Evolutionary conservation across 2,113 vertebrate genomes (phyloP), one percentile per base, ranked within the genome.

Genomic region (Stegastes partitus): DNA sequence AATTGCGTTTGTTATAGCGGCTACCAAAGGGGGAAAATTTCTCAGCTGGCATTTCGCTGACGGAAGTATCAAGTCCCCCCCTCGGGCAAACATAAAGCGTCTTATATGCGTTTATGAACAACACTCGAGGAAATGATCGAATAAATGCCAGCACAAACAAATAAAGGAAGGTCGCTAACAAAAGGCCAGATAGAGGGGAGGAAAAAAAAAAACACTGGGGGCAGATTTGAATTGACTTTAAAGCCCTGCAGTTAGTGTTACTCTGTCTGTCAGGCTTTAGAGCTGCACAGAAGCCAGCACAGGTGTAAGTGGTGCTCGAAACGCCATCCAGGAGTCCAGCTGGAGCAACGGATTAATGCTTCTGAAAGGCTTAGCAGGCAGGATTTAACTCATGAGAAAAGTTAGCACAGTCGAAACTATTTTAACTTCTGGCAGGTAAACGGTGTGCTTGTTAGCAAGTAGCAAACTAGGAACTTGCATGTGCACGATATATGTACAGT

Each of bases 1-100:
- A 77, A 73, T 37, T 47, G 25, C n/a, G 57, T 57, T 72, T 83
- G 59, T 63, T 68, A 53, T 28, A 76, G 34, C 4, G 39, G 22
- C 37, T 61, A 67, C 45, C 0, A 77, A 45, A 66, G 26, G 8
- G 26, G 8, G 26, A 56, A 73, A 34, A 23, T 25, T 21, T 57
- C 4, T 69, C 47, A n/a, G 65, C 18, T 37, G 67, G 3, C 59
- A 74, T 19, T 68, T 64, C 34, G 44, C 26, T 64, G 45, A 71
- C 26, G 26, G 31, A 34, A 34, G 31, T 34, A 34, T 34, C 31
- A 34, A 70, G 31, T 31, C 10, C n/a, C n/a, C 11, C 2, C 25
- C 21, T 37, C 25, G 53, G 34, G 45, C 65, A 28, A 69, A 31
- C 47, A 50, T 58, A 2, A 22, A 42, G 0, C 7, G 28, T 65